Base-by-base conservation (phyloP, 2,113 vertebrate genomes). In the Empidonax traillii region DNA sequence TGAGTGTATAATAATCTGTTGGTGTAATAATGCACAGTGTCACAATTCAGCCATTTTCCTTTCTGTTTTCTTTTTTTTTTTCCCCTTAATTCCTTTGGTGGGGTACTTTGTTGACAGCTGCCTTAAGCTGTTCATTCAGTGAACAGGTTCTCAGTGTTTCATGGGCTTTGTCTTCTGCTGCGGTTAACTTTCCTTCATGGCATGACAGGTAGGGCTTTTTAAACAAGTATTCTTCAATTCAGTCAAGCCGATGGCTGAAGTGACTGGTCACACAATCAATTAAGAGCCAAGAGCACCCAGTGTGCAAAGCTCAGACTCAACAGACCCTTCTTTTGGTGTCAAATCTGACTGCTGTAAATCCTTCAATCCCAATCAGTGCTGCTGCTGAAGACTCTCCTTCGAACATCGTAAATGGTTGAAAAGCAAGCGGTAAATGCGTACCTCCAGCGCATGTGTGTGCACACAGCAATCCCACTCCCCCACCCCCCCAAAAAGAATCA, bases 51-150 rank as follows among this genome's bases (percentile, higher is more conserved):
- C 95, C 62, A 7, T 91, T 92, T 91, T 76, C 58, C 46, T 92
- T 95, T 83, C 66, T 78, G 55, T 92, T 90, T 91, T 83, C 12
- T 51, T 58, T 53, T 53, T 53, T 37, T 52, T 35, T 43, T 89
- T 25, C 0, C 46, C 0, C 46, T 82, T 37, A 75, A 74, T 84
- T 85, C 87, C 91, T 97, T 75, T 46, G 93, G 92, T 89, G 97
- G 94, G 95, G 86, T 95, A 96, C 74, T 97, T 93, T 87, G 75
- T 90, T 97, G 92, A 96, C 93, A 95, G 97, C 97, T 95, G 93
- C 97, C 96, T 97, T 96, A 96, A 95, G 95, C 97, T 97, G 96
- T 97, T 97, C 91, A 67, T 87, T 97, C 94, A 92, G 91, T 97
- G 97, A 93, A 98, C 97, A 97, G 94, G 95, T 96, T 95, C 96